These are phyloP conservation scores for Apocrypta bakeri DNA, from an alignment of 1,140 invertebrate genomes.

Conservation along the genomic window DNA sequence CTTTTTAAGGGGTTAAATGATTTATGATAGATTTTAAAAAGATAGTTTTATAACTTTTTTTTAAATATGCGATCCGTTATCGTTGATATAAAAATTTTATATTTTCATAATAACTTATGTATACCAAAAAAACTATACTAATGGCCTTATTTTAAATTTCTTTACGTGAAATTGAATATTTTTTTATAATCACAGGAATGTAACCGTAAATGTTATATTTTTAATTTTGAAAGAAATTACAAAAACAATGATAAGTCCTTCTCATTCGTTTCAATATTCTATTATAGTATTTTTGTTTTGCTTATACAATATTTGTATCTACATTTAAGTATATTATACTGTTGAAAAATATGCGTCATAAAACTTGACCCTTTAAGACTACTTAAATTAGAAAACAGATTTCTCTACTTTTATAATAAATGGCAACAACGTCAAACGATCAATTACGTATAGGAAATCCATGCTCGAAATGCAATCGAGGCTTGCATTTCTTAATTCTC, in stretches of 20 bases:
- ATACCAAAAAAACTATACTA: not conserved
- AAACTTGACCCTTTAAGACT: slow-evolving; percentile 45
- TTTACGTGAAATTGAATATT: no score
- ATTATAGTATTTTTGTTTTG: slow-evolving; percentile 3
- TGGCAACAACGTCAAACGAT: slow-evolving; percentile 53
- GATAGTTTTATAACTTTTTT: not conserved
- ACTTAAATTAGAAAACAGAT: slow-evolving; percentile 56
- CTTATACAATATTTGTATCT: slow-evolving; percentile 15
- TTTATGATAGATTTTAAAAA: slow-evolving; percentile 41
- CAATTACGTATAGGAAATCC: slow-evolving; percentile 60
- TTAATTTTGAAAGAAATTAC: not conserved
- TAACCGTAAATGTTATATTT: not conserved
- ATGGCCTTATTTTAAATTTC: no score
- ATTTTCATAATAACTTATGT: not conserved
- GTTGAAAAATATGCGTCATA: slow-evolving; percentile 44
- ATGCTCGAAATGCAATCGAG: slow-evolving; percentile 64
- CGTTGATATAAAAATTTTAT: not conserved
- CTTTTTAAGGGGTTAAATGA: slow-evolving; percentile 55
- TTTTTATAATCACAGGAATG: no score
- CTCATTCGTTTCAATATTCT: no score
- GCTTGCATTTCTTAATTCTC: slow-evolving; percentile 66
- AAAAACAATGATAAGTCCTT: no score
- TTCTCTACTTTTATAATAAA: slow-evolving; percentile 55
- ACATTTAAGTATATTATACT: slow-evolving; percentile 32
- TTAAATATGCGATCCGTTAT: not conserved